phyloP scores from a whole-genome alignment of 2,888 invertebrate species.

The Himalopsyche kuldschensis region DNA sequence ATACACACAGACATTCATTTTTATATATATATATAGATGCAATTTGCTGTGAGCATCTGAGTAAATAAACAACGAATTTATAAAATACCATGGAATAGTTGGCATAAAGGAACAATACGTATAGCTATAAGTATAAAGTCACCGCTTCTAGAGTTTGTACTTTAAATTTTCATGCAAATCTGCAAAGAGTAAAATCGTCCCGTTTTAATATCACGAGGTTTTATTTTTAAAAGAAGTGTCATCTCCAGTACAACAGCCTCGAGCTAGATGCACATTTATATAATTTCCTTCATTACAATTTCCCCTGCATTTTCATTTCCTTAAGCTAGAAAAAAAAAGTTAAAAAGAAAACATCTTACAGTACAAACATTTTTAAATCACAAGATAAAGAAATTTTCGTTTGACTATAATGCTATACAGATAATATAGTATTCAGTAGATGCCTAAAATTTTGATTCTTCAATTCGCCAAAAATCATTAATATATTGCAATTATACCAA shows the following conservation, averaged over 20 bases:
- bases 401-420: neutral
- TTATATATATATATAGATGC: too few species aligned
- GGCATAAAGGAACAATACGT: too few species aligned
- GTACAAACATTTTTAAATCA: neutral
- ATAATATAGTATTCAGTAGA: too few species aligned
- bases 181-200: neutral
- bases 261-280: conserved; percentile 1
- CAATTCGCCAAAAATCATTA: too few species aligned
- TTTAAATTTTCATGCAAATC: neutral
- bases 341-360: neutral
- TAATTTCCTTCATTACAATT: conserved; percentile 7
- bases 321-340: neutral
- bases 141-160: neutral
- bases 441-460: too few species aligned
- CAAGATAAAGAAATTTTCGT: neutral
- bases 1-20: too few species aligned
- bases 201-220: neutral
- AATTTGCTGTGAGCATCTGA: too few species aligned
- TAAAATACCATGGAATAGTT: too few species aligned
- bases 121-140: neutral
- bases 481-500: too few species aligned
- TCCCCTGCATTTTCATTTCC: neutral
- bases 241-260: neutral
- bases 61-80: too few species aligned
- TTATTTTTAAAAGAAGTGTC: neutral